Percentiles rank a stretch among this genome's conserved stretches.
Conservation (phyloP, 2,113 vertebrate species). For the Canis aureus region DNA sequence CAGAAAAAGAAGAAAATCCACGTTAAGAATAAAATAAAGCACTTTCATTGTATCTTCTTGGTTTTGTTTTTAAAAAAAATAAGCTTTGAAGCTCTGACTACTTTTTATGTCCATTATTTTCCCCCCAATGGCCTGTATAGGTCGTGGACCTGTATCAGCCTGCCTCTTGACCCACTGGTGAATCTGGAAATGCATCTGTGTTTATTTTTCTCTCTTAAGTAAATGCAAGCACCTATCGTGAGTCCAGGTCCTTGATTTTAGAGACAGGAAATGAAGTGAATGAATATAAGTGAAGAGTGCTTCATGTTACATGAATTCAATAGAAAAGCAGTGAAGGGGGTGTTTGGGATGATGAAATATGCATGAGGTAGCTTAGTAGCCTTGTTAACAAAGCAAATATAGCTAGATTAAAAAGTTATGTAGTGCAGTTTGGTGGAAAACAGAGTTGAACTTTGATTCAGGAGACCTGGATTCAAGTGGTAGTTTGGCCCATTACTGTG, state of each 20-base stretch:
- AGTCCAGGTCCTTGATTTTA: not conserved
- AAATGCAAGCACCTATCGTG: slow-evolving; percentile 7
- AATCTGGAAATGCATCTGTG: not conserved
- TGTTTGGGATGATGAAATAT: slow-evolving; percentile 36
- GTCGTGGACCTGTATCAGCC: not conserved
- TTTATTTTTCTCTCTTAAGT: slow-evolving; percentile 57
- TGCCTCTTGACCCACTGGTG: not conserved
- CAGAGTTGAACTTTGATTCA: not conserved
- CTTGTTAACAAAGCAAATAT: slow-evolving; percentile 37
- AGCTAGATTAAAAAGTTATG: not conserved
- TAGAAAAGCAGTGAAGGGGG: not conserved
- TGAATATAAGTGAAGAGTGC: slow-evolving; percentile 41
- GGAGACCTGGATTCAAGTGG: slow-evolving; percentile 38
- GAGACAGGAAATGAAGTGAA: slow-evolving; percentile 28
- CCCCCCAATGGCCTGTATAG: not conserved
- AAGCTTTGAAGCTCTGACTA: slow-evolving; percentile 12
- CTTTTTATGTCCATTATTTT: slow-evolving; percentile 17
- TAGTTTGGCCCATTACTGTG: slow-evolving; percentile 16
- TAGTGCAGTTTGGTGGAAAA: slow-evolving; percentile 36
- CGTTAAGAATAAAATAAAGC: slow-evolving; percentile 29
- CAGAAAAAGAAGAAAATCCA: slow-evolving; percentile 39
- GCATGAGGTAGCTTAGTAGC: not conserved
- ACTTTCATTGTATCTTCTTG: slow-evolving; percentile 5
- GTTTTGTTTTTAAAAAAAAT: not conserved
- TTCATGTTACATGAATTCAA: slow-evolving; percentile 42